Conservation (phyloP, 2,888 invertebrate genomes). For the Omphaloscelis lunosa region DNA sequence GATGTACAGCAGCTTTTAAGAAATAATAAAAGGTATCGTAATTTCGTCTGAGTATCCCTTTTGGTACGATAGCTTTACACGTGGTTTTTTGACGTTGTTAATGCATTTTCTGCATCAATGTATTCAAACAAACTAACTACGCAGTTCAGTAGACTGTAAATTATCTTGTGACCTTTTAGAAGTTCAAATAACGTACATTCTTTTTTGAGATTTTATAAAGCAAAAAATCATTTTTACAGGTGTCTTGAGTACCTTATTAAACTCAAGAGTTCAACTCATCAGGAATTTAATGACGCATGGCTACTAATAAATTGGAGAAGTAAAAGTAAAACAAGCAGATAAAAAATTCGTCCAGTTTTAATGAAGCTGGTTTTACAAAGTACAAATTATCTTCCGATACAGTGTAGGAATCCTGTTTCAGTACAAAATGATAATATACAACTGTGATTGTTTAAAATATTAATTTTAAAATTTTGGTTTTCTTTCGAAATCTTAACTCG, state of each 20-base stretch:
- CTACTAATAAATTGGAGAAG: conserved; percentile 36
- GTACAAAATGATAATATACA: conserved; percentile 79
- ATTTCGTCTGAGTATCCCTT: conserved; percentile 54
- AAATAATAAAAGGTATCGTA: conserved; percentile 68
- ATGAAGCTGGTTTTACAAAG: conserved; percentile 79
- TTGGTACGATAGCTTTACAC: conserved; percentile 5
- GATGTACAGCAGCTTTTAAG: conserved; percentile 65
- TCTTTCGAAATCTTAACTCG: conserved; percentile 68
- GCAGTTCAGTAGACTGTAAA: neutral
- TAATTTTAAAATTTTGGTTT: conserved; percentile 69
- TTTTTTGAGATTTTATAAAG: conserved; percentile 1
- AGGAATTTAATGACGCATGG: conserved; percentile 33
- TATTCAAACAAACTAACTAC: neutral
- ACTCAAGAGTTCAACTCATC: conserved; percentile 40
- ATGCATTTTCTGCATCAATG: neutral
- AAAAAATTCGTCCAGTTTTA: conserved; percentile 79
- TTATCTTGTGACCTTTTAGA: neutral
- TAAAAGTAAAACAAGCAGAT: conserved; percentile 68
- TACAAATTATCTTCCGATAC: conserved; percentile 76
- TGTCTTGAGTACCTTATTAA: conserved; percentile 12
- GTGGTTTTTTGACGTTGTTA: neutral
- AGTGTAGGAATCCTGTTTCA: conserved; percentile 77
- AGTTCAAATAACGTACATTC: neutral
- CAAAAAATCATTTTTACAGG: conserved; percentile 3
- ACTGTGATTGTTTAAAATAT: conserved; percentile 69